Evolutionary conservation across 2,113 vertebrate genomes (phyloP).

Genomic region (Heptranchias perlo): DNA sequence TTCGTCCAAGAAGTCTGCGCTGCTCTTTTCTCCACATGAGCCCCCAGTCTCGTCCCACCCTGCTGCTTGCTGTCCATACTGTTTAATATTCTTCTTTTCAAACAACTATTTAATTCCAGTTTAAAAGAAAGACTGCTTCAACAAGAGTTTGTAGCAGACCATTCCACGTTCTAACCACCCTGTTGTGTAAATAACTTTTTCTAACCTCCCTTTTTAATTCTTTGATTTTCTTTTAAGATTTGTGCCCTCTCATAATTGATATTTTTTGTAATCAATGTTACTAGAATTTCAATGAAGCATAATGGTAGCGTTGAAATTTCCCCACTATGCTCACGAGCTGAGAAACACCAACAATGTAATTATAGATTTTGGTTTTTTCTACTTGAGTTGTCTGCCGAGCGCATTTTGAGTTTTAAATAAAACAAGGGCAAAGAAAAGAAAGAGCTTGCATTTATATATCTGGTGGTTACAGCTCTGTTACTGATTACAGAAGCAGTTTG

Average conservation of each 20-base stretch:
- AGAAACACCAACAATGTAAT: not conserved
- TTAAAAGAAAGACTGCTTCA: too few relatives aligned
- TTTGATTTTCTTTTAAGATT: not conserved
- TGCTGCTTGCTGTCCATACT: too few relatives aligned
- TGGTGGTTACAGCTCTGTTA: not conserved
- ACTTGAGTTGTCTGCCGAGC: not conserved
- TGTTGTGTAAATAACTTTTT: not conserved
- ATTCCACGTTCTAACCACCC: too few relatives aligned
- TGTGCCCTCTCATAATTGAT: not conserved
- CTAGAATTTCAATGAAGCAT: not conserved
- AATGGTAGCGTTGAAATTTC: not conserved
- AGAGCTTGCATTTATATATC: not conserved
- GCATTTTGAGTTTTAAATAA: not conserved
- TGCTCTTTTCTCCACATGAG: too few relatives aligned
- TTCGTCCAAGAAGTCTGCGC: too few relatives aligned
- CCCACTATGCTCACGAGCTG: not conserved
- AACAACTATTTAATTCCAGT: too few relatives aligned
- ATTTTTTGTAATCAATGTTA: not conserved
- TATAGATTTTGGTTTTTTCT: not conserved
- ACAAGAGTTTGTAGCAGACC: too few relatives aligned
- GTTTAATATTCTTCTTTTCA: too few relatives aligned
- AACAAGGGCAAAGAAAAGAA: not conserved
- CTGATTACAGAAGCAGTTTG: not conserved
- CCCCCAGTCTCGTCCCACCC: too few relatives aligned
- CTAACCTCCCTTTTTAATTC: too few relatives aligned